These are phyloP conservation scores for Brachionus asplanchnoidis DNA, from an alignment of 1,140 invertebrate genomes.

Conservation along the genomic window DNA sequence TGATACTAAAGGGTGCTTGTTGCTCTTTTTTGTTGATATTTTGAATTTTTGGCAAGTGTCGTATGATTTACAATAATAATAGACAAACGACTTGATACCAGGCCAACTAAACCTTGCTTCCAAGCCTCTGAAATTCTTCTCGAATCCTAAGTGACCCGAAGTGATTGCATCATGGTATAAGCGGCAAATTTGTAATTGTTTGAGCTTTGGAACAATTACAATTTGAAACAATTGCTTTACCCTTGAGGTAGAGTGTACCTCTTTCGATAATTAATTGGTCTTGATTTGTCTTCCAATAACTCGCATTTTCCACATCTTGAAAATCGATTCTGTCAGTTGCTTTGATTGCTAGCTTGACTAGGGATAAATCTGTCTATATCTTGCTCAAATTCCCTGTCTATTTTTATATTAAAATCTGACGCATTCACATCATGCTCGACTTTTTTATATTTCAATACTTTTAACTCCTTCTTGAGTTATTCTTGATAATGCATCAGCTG, in stretches of 20 bases:
- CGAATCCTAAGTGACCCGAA: background rate
- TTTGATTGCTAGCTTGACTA: background rate
- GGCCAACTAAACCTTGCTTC: background rate
- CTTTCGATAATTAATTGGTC: background rate
- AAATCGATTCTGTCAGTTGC: background rate
- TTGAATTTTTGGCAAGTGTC: slow-evolving; percentile 16
- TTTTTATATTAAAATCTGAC: background rate
- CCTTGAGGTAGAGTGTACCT: background rate
- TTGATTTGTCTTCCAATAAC: background rate
- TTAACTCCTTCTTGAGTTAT: background rate
- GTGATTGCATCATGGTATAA: background rate
- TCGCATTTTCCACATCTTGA: background rate
- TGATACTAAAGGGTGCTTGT: background rate
- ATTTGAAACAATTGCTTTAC: background rate
- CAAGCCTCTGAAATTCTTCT: background rate
- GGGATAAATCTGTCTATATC: background rate
- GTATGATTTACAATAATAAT: background rate
- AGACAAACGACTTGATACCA: background rate
- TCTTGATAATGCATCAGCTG: slow-evolving; percentile 8
- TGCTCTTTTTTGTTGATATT: background rate
- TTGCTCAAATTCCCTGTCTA: background rate
- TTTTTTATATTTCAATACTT: background rate
- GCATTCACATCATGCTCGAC: background rate
- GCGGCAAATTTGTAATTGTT: background rate
- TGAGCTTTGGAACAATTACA: background rate